phyloP scores from a whole-genome alignment of 2,797 vertebrate species.

The Lagorchestes hirsutus region DNA sequence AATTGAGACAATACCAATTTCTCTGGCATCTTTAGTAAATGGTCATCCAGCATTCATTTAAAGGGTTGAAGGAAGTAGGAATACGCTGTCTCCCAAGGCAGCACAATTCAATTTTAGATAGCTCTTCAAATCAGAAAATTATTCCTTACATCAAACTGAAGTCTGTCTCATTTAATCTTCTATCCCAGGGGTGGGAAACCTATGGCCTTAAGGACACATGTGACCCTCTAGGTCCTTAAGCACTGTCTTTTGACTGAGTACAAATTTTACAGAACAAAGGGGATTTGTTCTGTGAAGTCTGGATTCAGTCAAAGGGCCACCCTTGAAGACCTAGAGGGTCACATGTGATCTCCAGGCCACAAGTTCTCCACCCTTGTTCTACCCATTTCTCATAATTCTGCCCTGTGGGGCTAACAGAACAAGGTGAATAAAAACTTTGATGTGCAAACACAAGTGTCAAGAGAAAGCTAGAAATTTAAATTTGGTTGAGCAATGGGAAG shows the following conservation, averaged over 20 bases:
- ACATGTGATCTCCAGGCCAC: no score
- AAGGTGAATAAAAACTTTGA: not conserved
- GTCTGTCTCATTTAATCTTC: not conserved
- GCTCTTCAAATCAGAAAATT: not conserved
- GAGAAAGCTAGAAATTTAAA: not conserved
- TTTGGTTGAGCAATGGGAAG: not conserved
- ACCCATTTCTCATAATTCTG: not conserved
- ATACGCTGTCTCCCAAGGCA: not conserved
- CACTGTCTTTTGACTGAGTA: no score
- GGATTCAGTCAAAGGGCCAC: no score
- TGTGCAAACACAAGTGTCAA: not conserved
- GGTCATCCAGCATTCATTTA: not conserved
- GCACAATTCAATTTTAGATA: no score
- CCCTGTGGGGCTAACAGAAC: not conserved
- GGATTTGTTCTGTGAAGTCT: no score
- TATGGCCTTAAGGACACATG: no score
- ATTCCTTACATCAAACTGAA: not conserved
- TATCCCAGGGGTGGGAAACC: no score
- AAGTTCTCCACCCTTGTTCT: no score
- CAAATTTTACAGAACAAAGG: no score
- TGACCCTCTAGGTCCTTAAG: no score
- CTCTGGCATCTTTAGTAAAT: not conserved
- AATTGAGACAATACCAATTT: not conserved
- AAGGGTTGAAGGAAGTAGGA: not conserved
- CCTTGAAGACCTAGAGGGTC: no score